Evolutionary conservation across 2,797 vertebrate genomes (phyloP), one percentile per base, ranked within the genome.

Genomic region (Chaenodraco wilsoni): DNA sequence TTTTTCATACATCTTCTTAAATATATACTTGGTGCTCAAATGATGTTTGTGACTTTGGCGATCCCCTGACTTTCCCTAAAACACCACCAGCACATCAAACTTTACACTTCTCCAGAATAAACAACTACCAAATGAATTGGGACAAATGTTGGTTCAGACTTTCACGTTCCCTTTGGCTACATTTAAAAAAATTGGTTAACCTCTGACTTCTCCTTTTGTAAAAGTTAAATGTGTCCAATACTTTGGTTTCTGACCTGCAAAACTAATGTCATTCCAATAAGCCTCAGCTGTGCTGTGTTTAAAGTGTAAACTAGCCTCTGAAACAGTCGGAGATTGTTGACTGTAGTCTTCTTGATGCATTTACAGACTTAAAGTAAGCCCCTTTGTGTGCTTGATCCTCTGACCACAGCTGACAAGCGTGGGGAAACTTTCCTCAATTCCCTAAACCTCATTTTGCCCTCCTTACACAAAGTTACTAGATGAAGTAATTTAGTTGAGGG

Each of bases 401-500:
- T 45, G 17, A 27, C 56, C 46, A 48, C 68, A 76, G 56, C 72
- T 68, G 74, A 49, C 54, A 57, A 50, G 17, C 3, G n/a, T 51
- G 11, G 3, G 9, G 5, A 54, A 73, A 76, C 43, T 16, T 37
- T 41, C 50, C 54, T 58, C 58, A 58, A 60, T 81, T 77, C 74
- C 75, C 69, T 19, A 3, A 31, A 19, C 10, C 65, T 76, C 17
- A 14, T 57, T 52, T 74, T 71, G 54, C 61, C 58, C 67, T 31
- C 59, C 31, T 67, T 40, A n/a, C 72, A 44, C 0, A 0, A 54
- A 56, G 68, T 37, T 82, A 67, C 70, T 78, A 48, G 23, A 11
- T 51, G 49, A 60, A 74, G 66, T 45, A 21, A 41, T 82, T 72
- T 63, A 56, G 68, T 37, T 12, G 41, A 79, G 75, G 69, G 67